Conservation (phyloP, 23 tunicate species). For the Clavelina lepadiformis region DNA sequence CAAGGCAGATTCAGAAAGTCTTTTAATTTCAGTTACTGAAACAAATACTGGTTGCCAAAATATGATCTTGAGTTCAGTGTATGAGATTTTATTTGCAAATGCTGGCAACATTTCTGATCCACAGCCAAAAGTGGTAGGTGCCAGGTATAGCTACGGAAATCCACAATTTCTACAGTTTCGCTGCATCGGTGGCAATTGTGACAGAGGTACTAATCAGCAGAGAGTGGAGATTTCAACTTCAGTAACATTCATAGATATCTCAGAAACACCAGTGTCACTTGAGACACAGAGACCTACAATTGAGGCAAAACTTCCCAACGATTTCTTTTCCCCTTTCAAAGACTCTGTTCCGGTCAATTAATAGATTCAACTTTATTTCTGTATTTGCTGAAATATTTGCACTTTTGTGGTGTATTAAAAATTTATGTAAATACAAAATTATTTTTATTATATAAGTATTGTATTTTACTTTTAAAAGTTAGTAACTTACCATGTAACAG, state of each 20-base stretch:
- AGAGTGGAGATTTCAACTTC: conserved; percentile 43
- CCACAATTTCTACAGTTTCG: conserved; percentile 24
- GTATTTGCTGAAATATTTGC: too few relatives aligned
- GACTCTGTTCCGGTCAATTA: too few relatives aligned
- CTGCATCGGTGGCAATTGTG: conserved; percentile 24
- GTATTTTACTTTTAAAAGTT: too few relatives aligned
- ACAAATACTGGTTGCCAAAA: conserved; percentile 10
- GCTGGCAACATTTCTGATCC: conserved; percentile 52
- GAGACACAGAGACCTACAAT: conserved; percentile 33
- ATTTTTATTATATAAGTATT: too few relatives aligned
- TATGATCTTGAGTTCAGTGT: conserved; percentile 19
- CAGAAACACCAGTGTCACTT: conserved; percentile 49
- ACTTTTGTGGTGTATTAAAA: too few relatives aligned
- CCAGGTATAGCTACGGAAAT: conserved; percentile 13
- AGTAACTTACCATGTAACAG: too few relatives aligned
- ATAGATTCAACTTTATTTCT: too few relatives aligned
- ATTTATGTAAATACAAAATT: too few relatives aligned
- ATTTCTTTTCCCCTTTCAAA: conserved; percentile 70
- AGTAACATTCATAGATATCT: conserved; percentile 63
- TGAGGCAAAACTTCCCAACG: conserved; percentile 34
- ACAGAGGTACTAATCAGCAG: conserved; percentile 15
- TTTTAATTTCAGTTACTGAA: not conserved
- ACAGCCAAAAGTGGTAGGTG: conserved; percentile 55
- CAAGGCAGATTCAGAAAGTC: not conserved
- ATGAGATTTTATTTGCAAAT: conserved; percentile 54